Base-by-base conservation (phyloP, 1,140 invertebrate genomes). In the Proctacanthus coquilletti region DNA sequence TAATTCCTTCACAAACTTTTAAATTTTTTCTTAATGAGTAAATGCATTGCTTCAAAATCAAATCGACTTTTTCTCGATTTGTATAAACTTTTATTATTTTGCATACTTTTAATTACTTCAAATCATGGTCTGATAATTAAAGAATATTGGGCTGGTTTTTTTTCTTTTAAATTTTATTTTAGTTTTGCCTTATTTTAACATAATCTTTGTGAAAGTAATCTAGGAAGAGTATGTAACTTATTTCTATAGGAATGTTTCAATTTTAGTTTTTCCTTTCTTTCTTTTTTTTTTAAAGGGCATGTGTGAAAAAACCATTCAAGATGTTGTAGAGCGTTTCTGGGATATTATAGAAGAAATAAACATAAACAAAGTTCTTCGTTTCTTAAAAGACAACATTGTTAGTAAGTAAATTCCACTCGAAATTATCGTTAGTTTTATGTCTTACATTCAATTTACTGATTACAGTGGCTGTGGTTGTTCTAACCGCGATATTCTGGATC, bases 261-360 rank as follows among this genome's bases (percentile, higher is more conserved):
- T n/a, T n/a, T n/a, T n/a, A n/a, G n/a, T n/a, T n/a, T n/a, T n/a
- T n/a, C n/a, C n/a, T n/a, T n/a, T n/a, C n/a, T n/a, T n/a, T n/a
- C n/a, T n/a, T n/a, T n/a, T n/a, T 36, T 46, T 31, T 41, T 60
- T 62, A 4, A 48, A 89, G 83, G 86, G 87, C n/a, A 69, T 83
- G 2, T 94, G 88, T 56, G 84, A 93, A 52, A 89, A 92, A 61
- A 92, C 87, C 2, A 84, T 93, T 42, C 86, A 93, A 61, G 87
- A 94, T 54, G 85, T 94, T 9, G 86, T 94, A 4, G 86, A 92
- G 61, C 70, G 89, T 35, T 91, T 94, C 58, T 94, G 89, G 89
- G 87, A 93, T 53, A 91, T 94, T 18, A 93, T 95, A 35, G 88
- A 94, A 61, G 88, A 93, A 50, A 92, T 93, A 21, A 92, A 91